Evolutionary conservation across 2,113 vertebrate species (phyloP).

Genomic region (Antennarius striatus): DNA sequence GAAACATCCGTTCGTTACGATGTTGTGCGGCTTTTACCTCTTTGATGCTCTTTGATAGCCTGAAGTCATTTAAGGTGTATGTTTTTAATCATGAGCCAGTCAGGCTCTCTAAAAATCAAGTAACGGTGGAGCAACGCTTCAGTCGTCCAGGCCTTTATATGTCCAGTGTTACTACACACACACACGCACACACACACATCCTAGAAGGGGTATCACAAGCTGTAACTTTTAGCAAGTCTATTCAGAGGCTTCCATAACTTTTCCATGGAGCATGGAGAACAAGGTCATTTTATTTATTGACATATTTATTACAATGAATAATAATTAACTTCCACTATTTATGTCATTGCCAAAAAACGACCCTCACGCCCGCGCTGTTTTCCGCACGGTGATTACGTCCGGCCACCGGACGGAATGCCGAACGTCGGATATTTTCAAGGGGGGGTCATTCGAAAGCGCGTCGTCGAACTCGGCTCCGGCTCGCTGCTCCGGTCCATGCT

Average conservation of each 20-base stretch:
- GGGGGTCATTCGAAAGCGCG: not conserved
- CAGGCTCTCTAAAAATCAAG: constrained; percentile 6
- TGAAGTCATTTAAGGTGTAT: not conserved
- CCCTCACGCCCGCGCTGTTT: constrained; percentile 22
- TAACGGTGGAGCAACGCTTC: constrained; percentile 8
- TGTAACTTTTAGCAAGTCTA: constrained; percentile 12
- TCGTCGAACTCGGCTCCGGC: not conserved
- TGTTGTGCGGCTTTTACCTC: constrained; percentile 39
- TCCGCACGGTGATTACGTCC: constrained; percentile 9
- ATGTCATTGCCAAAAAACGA: constrained; percentile 58
- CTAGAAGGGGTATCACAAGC: constrained; percentile 40
- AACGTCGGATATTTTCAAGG: not conserved
- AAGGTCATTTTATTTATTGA: constrained; percentile 76
- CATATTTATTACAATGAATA: constrained; percentile 77
- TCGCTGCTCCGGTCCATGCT: constrained; percentile 3
- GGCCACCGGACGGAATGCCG: constrained; percentile 35
- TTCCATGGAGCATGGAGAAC: constrained; percentile 43
- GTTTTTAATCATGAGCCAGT: not conserved
- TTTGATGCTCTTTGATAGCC: constrained; percentile 13
- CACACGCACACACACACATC: not conserved
- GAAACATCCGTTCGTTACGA: constrained; percentile 12
- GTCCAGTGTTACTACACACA: constrained; percentile 46
- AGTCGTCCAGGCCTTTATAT: constrained; percentile 4
- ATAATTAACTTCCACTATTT: constrained; percentile 74
- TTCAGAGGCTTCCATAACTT: constrained; percentile 20